Conservation (phyloP, 1,140 invertebrate species). For the Meloidogyne floridensis region DNA sequence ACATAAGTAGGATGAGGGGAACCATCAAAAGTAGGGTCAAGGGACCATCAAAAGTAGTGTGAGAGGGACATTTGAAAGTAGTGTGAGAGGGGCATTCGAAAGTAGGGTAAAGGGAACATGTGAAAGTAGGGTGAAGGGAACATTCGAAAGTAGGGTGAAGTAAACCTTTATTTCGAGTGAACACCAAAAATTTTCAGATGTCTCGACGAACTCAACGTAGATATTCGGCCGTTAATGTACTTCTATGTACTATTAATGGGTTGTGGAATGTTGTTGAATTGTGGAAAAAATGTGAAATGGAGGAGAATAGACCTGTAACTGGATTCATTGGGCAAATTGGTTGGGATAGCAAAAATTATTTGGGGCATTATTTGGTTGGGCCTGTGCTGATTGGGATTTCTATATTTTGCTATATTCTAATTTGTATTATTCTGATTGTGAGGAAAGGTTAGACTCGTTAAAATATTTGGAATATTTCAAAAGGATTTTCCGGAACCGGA, state of each 20-base stretch:
- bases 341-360: conserved; percentile 3
- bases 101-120: too few relatives aligned
- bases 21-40: too few relatives aligned
- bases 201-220: neutral
- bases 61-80: too few relatives aligned
- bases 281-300: conserved; percentile 11
- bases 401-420: conserved; percentile 1
- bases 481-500: too few relatives aligned
- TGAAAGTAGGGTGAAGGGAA: neutral
- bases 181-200: too few relatives aligned
- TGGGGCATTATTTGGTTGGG: neutral
- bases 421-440: neutral
- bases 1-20: too few relatives aligned
- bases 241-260: neutral
- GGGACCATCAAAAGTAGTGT: too few relatives aligned
- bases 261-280: neutral
- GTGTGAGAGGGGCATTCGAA: too few relatives aligned
- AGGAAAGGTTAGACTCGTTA: neutral
- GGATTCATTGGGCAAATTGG: neutral
- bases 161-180: too few relatives aligned
- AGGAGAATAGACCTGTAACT: neutral
- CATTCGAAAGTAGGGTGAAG: neutral
- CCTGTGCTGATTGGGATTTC: neutral
- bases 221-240: neutral
- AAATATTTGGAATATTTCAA: neutral